Percentiles rank a stretch among this genome's conserved stretches.
Evolutionary conservation across 2,888 invertebrate genomes (phyloP).

Genomic region (Agriopis marginaria): DNA sequence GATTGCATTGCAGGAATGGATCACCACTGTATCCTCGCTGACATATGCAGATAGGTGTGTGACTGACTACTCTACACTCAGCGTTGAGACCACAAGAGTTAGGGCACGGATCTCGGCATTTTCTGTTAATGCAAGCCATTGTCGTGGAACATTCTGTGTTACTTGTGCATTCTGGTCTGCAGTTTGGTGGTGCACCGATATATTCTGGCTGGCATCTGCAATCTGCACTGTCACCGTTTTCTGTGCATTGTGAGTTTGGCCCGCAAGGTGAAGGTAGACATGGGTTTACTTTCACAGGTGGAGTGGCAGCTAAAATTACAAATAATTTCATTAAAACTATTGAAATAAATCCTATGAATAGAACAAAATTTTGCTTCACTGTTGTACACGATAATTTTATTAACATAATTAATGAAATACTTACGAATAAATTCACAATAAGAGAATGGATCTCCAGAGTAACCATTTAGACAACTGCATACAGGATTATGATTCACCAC

Average conservation of each 20-base stretch:
- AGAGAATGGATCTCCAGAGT: slow-evolving; percentile 91
- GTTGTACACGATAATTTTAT: too few species aligned
- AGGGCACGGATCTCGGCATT: slow-evolving; percentile 90
- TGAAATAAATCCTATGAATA: too few species aligned
- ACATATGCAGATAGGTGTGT: slow-evolving; percentile 90
- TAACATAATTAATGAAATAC: slow-evolving; percentile 46
- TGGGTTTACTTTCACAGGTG: slow-evolving; percentile 78
- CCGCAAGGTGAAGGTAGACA: slow-evolving; percentile 90
- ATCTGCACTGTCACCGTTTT: slow-evolving; percentile 85
- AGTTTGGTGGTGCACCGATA: slow-evolving; percentile 88
- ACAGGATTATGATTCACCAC: slow-evolving; percentile 89
- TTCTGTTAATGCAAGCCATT: slow-evolving; percentile 89
- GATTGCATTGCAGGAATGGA: slow-evolving; percentile 86
- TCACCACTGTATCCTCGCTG: slow-evolving; percentile 88
- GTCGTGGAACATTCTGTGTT: slow-evolving; percentile 88
- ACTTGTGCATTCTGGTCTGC: slow-evolving; percentile 89
- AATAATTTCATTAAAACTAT: slow-evolving; percentile 2
- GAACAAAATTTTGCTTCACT: too few species aligned
- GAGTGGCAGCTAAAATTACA: slow-evolving; percentile 60
- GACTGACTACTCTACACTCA: slow-evolving; percentile 90
- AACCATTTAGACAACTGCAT: slow-evolving; percentile 88
- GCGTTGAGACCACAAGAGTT: slow-evolving; percentile 89
- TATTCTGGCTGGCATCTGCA: slow-evolving; percentile 89
- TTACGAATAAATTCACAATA: slow-evolving; percentile 85
- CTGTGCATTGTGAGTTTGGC: slow-evolving; percentile 87